These are phyloP conservation scores for Pyrocephalus nanus DNA, from an alignment of 2,797 vertebrate species.

Conservation along the genomic window DNA sequence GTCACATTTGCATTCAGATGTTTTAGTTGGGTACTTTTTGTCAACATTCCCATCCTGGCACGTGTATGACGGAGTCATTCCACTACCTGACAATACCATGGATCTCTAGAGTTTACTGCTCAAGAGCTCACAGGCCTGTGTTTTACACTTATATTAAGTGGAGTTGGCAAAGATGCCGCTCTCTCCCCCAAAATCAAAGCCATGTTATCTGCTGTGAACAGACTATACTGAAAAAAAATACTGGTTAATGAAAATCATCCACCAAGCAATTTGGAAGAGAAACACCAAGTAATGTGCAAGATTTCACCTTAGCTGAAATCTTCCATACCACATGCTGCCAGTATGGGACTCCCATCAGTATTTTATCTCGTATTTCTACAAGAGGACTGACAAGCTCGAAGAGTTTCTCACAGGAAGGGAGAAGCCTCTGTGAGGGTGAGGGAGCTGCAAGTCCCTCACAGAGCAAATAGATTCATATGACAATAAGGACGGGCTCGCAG, in stretches of 20 bases:
- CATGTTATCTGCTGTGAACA: not conserved
- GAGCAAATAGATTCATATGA: not conserved
- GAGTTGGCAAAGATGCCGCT: not conserved
- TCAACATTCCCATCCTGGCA: not conserved
- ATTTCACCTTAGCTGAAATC: not conserved
- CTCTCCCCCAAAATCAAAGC: not conserved
- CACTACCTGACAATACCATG: not conserved
- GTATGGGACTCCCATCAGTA: not conserved
- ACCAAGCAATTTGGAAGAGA: not conserved
- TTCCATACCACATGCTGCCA: not conserved
- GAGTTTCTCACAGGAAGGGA: not conserved
- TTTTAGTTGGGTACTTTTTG: not conserved
- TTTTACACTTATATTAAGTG: not conserved
- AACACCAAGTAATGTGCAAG: not conserved
- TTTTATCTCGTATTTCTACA: not conserved
- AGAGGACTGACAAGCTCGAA: not conserved
- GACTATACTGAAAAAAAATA: not conserved
- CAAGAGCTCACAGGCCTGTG: not conserved
- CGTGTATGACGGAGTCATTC: accelerated
- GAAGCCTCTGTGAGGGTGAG: not conserved
- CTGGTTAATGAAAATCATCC: not conserved
- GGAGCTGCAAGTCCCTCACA: not conserved
- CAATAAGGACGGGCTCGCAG: not conserved
- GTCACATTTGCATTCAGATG: not conserved
- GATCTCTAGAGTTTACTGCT: not conserved